These are phyloP conservation scores for Lepeophtheirus nordmannii DNA, from an alignment of 2,888 invertebrate species.

Conservation along the genomic window DNA sequence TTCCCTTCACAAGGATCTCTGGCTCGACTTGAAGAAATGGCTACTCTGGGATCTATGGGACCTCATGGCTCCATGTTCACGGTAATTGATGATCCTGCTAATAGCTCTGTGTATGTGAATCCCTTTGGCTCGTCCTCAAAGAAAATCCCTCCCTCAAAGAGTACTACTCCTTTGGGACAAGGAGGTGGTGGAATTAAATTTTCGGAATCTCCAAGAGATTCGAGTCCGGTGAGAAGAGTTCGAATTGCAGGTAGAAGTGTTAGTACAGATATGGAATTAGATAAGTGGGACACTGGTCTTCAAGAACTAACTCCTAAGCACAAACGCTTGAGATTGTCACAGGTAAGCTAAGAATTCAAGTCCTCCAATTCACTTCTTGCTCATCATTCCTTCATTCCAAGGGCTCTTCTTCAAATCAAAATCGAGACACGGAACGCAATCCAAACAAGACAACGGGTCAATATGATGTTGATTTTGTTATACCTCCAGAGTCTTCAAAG, in stretches of 20 bases:
- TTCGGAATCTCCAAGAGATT: neutral
- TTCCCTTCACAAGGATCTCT: slow-evolving; percentile 53
- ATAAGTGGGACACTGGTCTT: neutral
- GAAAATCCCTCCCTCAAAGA: slow-evolving; percentile 37
- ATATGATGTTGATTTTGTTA: neutral
- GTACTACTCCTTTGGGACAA: slow-evolving; percentile 19
- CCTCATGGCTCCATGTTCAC: slow-evolving; percentile 30
- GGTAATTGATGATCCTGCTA: slow-evolving; percentile 28
- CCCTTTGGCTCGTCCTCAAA: slow-evolving; percentile 31
- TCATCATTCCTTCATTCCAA: neutral
- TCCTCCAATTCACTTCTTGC: neutral
- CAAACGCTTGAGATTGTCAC: slow-evolving; percentile 9
- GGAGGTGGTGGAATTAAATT: neutral
- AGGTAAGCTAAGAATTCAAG: neutral
- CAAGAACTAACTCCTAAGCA: slow-evolving; percentile 16
- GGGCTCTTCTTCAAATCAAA: neutral
- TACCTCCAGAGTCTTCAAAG: neutral
- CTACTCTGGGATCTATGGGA: slow-evolving; percentile 29
- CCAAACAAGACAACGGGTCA: neutral
- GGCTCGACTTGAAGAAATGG: slow-evolving; percentile 42
- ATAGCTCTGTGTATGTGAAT: slow-evolving; percentile 33
- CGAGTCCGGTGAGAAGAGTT: slow-evolving; percentile 27
- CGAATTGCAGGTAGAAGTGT: slow-evolving; percentile 5
- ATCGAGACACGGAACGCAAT: neutral
- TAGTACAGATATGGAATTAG: slow-evolving; percentile 18